phyloP scores from a whole-genome alignment of 2,797 vertebrate species.

The Adelosebastes latens region DNA sequence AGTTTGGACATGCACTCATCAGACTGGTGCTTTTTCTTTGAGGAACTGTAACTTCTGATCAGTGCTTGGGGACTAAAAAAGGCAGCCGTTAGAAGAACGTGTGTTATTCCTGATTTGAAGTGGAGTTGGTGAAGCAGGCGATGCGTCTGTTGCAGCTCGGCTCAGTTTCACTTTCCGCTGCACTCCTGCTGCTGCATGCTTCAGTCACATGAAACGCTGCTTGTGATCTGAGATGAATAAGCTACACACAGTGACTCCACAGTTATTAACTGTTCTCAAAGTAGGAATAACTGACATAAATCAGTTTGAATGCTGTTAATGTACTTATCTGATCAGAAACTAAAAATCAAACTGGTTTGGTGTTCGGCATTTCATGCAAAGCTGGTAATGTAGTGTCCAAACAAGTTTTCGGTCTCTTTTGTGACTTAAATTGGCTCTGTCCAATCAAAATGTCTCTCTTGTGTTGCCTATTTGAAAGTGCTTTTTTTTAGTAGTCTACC shows the following conservation, averaged over 20 bases:
- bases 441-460: neutral
- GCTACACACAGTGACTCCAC: neutral
- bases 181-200: neutral
- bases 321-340: neutral
- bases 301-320: neutral
- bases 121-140: neutral
- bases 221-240: slow-evolving; percentile 18
- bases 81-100: neutral
- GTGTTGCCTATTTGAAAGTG: neutral
- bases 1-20: neutral
- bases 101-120: slow-evolving; percentile 26
- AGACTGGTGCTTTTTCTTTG: neutral
- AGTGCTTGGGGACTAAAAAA: neutral
- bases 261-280: no score
- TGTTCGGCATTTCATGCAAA: no score
- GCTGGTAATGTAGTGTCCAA: neutral
- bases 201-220: slow-evolving; percentile 20
- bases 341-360: neutral
- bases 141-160: neutral
- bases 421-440: neutral
- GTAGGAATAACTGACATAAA: neutral
- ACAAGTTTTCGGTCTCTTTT: neutral
- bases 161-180: slow-evolving; percentile 58
- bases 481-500: no score
- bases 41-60: neutral